These are phyloP conservation scores for Schlechtendalia chinensis DNA, from an alignment of 1,140 invertebrate genomes.

Conservation along the genomic window DNA sequence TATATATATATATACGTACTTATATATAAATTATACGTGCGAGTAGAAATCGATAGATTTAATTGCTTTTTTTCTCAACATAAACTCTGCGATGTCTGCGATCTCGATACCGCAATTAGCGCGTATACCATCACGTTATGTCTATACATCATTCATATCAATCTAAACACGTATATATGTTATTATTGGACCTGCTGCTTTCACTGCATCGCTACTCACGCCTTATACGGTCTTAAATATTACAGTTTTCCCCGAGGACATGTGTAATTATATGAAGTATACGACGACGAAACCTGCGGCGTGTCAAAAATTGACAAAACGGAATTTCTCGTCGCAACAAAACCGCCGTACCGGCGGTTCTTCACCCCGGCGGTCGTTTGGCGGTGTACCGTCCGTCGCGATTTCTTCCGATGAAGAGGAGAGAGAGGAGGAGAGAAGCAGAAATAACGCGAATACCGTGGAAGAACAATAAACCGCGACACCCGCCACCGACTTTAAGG, in stretches of 20 bases:
- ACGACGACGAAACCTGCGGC: too few species aligned
- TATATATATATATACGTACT: too few species aligned
- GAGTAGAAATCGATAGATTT: too few species aligned
- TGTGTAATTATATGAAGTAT: too few species aligned
- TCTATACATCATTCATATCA: not conserved
- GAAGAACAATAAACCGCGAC: slow-evolving; percentile 40
- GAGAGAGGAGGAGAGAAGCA: too few species aligned
- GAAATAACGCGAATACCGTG: not conserved
- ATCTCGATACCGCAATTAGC: not conserved
- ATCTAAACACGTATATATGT: not conserved
- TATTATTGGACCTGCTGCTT: not conserved
- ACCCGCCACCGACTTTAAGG: slow-evolving; percentile 30
- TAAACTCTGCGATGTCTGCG: not conserved
- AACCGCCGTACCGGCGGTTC: not conserved
- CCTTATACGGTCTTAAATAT: slow-evolving; percentile 21
- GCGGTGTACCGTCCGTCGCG: too few species aligned
- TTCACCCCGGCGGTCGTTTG: not conserved
- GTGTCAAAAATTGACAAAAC: not conserved
- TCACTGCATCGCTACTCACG: not conserved
- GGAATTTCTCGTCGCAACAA: not conserved
- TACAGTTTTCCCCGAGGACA: not conserved
- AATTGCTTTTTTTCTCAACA: too few species aligned
- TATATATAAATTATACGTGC: too few species aligned
- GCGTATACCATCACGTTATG: not conserved
- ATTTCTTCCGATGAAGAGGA: too few species aligned